These are phyloP conservation scores for Odontocerum albicorne DNA, from an alignment of 2,888 invertebrate species.

Conservation along the genomic window DNA sequence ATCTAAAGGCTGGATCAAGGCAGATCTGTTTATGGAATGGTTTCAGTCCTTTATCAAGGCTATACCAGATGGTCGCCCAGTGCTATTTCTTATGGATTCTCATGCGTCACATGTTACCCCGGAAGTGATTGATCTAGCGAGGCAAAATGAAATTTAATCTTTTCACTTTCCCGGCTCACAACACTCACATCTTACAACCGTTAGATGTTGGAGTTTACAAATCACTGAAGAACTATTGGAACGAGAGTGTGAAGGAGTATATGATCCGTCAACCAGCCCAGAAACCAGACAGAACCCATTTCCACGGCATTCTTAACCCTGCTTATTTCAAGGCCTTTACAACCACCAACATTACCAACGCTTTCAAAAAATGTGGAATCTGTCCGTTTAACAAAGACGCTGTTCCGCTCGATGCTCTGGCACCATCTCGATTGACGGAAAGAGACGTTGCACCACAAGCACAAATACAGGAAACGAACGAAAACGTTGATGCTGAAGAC, in stretches of 20 bases:
- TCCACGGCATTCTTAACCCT: slow-evolving; percentile 9
- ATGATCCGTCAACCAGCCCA: background rate
- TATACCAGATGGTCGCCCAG: slow-evolving; percentile 19
- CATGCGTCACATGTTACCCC: slow-evolving; percentile 23
- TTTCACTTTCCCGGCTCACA: slow-evolving; percentile 25
- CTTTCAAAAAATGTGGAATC: slow-evolving; percentile 9
- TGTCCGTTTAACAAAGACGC: slow-evolving; percentile 11
- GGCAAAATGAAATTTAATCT: slow-evolving; percentile 18
- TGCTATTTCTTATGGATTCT: slow-evolving; percentile 26
- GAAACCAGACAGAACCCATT: background rate
- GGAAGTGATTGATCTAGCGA: slow-evolving; percentile 17
- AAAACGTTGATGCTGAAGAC: slow-evolving; percentile 1
- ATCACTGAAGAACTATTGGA: background rate
- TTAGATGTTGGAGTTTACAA: background rate
- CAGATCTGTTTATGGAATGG: slow-evolving; percentile 3
- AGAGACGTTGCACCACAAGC: background rate
- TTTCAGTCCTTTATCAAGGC: slow-evolving; percentile 1
- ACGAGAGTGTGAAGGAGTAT: background rate
- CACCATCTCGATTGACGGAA: slow-evolving; percentile 5
- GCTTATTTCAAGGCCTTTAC: slow-evolving; percentile 10
- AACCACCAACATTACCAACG: slow-evolving; percentile 11
- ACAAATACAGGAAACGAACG: too few species aligned
- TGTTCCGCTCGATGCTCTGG: slow-evolving; percentile 6
- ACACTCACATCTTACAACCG: slow-evolving; percentile 15
- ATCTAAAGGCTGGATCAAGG: slow-evolving; percentile 37